phyloP scores from a whole-genome alignment of 2,113 vertebrate genomes.

The Chunga burmeisteri region DNA sequence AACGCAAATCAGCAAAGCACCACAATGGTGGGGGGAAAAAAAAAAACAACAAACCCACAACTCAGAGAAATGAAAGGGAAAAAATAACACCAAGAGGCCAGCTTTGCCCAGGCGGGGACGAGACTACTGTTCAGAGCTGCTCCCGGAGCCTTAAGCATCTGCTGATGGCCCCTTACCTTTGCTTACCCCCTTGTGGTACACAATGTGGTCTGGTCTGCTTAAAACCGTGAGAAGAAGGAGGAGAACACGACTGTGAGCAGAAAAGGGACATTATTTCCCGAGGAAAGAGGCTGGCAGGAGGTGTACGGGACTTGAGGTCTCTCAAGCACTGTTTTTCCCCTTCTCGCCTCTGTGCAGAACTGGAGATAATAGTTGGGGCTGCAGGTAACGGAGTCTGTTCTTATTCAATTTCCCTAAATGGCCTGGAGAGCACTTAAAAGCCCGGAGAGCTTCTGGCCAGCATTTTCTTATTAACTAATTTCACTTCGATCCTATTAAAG shows the following conservation, averaged over 20 bases:
- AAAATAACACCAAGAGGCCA: neutral
- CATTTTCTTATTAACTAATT: constrained; percentile 72
- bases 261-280: constrained; percentile 11
- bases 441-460: constrained; percentile 59
- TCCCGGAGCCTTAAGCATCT: neutral
- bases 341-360: constrained; percentile 26
- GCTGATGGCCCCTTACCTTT: constrained; percentile 26
- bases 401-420: constrained; percentile 64
- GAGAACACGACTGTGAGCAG: neutral
- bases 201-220: neutral
- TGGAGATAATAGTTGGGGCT: constrained; percentile 38
- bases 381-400: constrained; percentile 48
- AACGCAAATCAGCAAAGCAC: neutral
- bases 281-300: constrained; percentile 12
- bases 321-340: constrained; percentile 30
- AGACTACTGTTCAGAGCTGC: neutral
- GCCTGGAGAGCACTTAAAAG: constrained; percentile 70
- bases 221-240: neutral
- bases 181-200: constrained; percentile 25
- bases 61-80: neutral
- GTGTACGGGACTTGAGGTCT: constrained; percentile 10
- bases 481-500: constrained; percentile 73
- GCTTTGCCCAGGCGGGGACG: neutral
- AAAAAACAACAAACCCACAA: too few relatives aligned
- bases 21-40: neutral